Conservation (phyloP, 2,113 vertebrate species). For the Lophochroa leadbeateri region DNA sequence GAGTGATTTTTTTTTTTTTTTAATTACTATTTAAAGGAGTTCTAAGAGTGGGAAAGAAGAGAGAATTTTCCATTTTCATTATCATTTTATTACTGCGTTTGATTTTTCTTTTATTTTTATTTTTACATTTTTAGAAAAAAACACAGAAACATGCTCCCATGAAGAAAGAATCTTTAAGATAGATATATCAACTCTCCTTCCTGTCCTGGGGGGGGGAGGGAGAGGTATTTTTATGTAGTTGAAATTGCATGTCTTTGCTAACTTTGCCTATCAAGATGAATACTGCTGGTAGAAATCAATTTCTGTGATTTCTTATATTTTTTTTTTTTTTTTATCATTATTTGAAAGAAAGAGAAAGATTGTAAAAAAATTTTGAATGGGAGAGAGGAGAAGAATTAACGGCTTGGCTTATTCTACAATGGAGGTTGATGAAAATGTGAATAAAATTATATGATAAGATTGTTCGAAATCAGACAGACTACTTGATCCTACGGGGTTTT, state of each 20-base stretch:
- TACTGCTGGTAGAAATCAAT: not conserved
- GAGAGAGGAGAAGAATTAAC: not conserved
- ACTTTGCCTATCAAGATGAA: not conserved
- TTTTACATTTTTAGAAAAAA: not conserved
- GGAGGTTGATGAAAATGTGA: not conserved
- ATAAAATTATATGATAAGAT: not conserved
- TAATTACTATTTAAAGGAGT: not conserved
- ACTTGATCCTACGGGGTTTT: accelerated
- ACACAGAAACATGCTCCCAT: not conserved
- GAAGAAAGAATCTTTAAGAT: not conserved
- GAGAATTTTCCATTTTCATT: not conserved
- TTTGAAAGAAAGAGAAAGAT: not conserved
- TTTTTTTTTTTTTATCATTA: not conserved
- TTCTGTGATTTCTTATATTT: not conserved
- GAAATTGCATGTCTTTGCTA: not conserved
- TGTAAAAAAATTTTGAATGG: not conserved
- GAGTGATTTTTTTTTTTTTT: not conserved
- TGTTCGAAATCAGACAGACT: not conserved
- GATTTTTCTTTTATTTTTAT: not conserved
- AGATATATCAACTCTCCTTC: not conserved
- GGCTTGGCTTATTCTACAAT: not conserved
- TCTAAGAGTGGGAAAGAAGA: not conserved
- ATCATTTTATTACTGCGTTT: not conserved
- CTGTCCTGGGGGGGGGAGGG: not conserved
- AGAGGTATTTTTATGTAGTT: not conserved